A percentile compares a stretch with the other conserved stretches of the same genome.
Conservation (phyloP, 2,888 invertebrate species). For the Tetanocera ferruginea region DNA sequence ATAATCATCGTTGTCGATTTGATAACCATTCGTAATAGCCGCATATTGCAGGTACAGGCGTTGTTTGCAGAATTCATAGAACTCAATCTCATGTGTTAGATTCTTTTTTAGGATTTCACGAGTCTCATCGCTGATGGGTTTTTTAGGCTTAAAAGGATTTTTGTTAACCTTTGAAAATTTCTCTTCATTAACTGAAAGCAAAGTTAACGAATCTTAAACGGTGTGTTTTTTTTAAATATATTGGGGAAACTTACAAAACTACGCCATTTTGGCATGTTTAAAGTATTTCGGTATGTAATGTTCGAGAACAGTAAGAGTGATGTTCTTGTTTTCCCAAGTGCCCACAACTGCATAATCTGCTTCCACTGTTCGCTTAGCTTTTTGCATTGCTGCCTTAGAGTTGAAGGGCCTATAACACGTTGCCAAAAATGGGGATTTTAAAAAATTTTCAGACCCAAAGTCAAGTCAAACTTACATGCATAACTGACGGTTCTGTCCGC, state of each 20-base stretch:
- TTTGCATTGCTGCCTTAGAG: slow-evolving; percentile 82
- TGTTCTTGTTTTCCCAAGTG: slow-evolving; percentile 88
- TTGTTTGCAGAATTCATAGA: slow-evolving; percentile 91
- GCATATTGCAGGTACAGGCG: slow-evolving; percentile 83
- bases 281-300: slow-evolving; percentile 88
- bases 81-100: slow-evolving; percentile 90
- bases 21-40: slow-evolving; percentile 73
- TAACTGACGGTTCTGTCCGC: slow-evolving; percentile 83
- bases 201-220: background rate
- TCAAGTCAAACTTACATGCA: slow-evolving; percentile 79
- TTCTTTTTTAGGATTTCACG: slow-evolving; percentile 86
- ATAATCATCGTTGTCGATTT: slow-evolving; percentile 61
- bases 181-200: slow-evolving; percentile 65
- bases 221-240: background rate
- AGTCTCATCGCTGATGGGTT: slow-evolving; percentile 77
- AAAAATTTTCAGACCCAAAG: background rate
- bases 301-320: slow-evolving; percentile 85
- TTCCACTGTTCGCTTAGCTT: slow-evolving; percentile 87
- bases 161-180: slow-evolving; percentile 74
- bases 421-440: background rate
- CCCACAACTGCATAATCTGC: slow-evolving; percentile 90
- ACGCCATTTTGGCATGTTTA: slow-evolving; percentile 79
- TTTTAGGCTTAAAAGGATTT: slow-evolving; percentile 73
- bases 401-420: slow-evolving; percentile 80
- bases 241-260: slow-evolving; percentile 77